These are phyloP conservation scores for Dendrocincla tyrannina DNA, from an alignment of 2,797 vertebrate genomes.

Conservation along the genomic window DNA sequence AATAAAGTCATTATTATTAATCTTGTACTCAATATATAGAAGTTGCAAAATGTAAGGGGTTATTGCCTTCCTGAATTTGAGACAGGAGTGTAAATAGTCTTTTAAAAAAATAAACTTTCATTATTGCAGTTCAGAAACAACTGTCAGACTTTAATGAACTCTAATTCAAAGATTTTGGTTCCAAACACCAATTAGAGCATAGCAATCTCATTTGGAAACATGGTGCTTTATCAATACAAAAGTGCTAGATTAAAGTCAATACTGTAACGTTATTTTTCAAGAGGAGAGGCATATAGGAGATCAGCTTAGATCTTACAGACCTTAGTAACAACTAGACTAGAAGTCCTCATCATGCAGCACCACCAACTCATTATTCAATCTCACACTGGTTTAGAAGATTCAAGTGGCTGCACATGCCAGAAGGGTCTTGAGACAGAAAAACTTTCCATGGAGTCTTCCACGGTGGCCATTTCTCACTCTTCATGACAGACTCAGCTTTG, in stretches of 20 bases:
- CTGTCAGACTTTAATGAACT: neutral
- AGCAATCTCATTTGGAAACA: neutral
- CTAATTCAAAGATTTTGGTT: neutral
- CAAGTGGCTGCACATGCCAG: neutral
- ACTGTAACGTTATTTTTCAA: conserved; percentile 12
- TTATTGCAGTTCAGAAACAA: neutral
- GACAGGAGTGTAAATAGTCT: neutral
- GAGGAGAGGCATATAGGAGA: neutral
- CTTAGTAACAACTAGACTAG: neutral
- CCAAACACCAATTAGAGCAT: neutral
- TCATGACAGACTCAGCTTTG: neutral
- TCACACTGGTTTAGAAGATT: neutral
- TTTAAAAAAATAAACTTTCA: neutral
- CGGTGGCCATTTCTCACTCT: neutral
- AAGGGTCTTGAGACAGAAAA: neutral
- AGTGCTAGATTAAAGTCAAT: conserved; percentile 10
- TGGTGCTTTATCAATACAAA: neutral
- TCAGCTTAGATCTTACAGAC: neutral
- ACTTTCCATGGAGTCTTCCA: neutral
- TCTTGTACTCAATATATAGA: neutral
- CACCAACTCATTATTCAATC: neutral
- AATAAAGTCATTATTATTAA: neutral
- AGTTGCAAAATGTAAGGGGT: neutral
- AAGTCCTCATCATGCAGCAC: neutral
- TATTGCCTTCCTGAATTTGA: neutral